Conservation (phyloP, 2,888 invertebrate genomes). For the Scaptomyza polygonia region DNA sequence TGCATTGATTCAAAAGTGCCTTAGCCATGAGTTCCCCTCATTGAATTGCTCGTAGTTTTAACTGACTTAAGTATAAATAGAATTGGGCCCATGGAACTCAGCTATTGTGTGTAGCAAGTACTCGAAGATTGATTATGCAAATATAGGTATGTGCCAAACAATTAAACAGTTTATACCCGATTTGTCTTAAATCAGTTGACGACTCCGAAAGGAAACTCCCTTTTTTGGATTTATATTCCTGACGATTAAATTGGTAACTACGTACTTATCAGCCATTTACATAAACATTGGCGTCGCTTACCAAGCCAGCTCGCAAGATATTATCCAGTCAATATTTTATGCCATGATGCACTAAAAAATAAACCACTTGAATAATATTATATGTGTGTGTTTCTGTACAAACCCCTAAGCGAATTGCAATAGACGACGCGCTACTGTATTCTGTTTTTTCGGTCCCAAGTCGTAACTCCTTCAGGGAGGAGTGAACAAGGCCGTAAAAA, state of each 20-base stretch:
- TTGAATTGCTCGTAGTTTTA: constrained; percentile 2
- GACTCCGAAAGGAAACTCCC: not conserved
- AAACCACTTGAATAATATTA: constrained; percentile 61
- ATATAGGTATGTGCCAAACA: not conserved
- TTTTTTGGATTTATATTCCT: not conserved
- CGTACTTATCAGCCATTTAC: constrained; percentile 6
- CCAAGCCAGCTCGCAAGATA: constrained; percentile 7
- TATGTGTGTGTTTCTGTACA: constrained; percentile 11
- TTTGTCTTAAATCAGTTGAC: not conserved
- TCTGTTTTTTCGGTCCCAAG: constrained; percentile 3
- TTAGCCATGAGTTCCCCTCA: not conserved
- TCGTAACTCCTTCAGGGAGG: constrained; percentile 29
- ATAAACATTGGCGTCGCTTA: not conserved
- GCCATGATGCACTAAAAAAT: constrained; percentile 53
- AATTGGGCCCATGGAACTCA: not conserved
- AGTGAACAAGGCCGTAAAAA: constrained; percentile 37
- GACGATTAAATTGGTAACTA: not conserved
- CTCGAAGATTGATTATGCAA: not conserved
- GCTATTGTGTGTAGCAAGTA: not conserved
- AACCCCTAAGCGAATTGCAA: constrained; percentile 52
- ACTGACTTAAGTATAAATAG: not conserved
- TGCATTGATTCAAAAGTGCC: constrained; percentile 62
- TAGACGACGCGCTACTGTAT: constrained; percentile 40
- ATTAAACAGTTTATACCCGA: not conserved
- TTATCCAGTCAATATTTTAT: constrained; percentile 59